These are phyloP conservation scores for Phoebastria nigripes DNA, from an alignment of 2,797 vertebrate genomes.

Conservation along the genomic window DNA sequence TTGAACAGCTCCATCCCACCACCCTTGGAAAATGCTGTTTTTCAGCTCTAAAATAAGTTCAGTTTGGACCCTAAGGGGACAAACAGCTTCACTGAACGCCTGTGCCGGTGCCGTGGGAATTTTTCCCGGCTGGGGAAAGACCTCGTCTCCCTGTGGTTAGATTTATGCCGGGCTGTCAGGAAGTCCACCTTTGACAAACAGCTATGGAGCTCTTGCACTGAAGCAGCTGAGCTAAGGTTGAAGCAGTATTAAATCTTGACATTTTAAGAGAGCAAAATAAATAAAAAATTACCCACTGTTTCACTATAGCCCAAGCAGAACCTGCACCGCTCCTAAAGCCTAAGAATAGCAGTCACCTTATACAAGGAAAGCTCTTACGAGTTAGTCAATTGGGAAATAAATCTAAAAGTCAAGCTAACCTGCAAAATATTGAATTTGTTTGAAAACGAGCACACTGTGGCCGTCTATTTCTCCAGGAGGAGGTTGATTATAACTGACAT, in stretches of 20 bases:
- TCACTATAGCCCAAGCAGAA: neutral
- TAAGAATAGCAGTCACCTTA: neutral
- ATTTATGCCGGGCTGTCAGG: neutral
- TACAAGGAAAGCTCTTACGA: neutral
- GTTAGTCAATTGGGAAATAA: constrained; percentile 2
- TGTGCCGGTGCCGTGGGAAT: rapidly evolving
- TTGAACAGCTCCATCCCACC: neutral
- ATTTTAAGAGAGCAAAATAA: constrained; percentile 21
- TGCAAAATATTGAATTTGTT: neutral
- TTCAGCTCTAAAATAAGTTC: neutral
- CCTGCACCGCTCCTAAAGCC: neutral
- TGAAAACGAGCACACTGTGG: neutral
- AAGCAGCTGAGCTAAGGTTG: neutral
- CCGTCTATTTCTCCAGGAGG: neutral
- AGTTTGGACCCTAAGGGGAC: neutral
- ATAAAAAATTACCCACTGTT: neutral
- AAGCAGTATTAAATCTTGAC: neutral
- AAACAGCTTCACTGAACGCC: neutral
- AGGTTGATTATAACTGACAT: neutral
- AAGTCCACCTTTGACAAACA: neutral
- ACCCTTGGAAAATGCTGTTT: neutral
- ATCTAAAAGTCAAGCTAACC: neutral
- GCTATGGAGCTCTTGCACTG: neutral
- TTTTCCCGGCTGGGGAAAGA: neutral
- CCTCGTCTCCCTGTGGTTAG: rapidly evolving